These are phyloP conservation scores for Andricus grossulariae DNA, from an alignment of 1,140 invertebrate species.

Conservation along the genomic window DNA sequence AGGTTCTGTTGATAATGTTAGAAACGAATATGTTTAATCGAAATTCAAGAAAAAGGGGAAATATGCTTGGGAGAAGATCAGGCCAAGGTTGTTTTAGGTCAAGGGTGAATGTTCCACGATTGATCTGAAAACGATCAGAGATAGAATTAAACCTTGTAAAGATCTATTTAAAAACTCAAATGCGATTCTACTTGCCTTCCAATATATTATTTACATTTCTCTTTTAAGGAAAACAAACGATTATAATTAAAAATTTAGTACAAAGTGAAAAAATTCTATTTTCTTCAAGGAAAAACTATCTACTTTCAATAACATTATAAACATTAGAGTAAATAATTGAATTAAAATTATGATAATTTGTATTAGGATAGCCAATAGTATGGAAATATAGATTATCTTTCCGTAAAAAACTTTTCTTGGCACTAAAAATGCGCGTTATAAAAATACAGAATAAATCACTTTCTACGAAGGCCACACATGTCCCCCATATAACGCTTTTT, in stretches of 20 bases:
- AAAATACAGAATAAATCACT: not conserved
- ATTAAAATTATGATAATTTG: no score
- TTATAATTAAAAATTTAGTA: not conserved
- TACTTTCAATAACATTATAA: not conserved
- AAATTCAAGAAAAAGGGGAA: not conserved
- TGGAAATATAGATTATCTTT: no score
- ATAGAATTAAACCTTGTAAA: constrained; percentile 6
- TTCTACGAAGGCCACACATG: constrained; percentile 1
- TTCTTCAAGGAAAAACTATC: not conserved
- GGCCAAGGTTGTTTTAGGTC: not conserved
- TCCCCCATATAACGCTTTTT: not conserved
- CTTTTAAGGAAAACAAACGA: not conserved
- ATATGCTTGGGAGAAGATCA: not conserved
- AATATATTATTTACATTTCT: not conserved
- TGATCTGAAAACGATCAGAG: not conserved
- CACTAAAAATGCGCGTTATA: not conserved
- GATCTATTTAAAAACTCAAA: not conserved
- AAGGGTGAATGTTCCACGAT: not conserved
- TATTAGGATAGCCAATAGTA: no score
- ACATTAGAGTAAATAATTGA: no score
- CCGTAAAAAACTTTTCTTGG: no score
- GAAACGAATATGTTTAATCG: not conserved
- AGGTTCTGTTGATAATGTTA: not conserved
- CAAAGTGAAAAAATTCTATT: not conserved
- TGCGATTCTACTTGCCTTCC: not conserved